Percentiles rank a stretch among this genome's conserved stretches.
Conservation (phyloP, 2,113 vertebrate species). For the Lipotes vexillifer region DNA sequence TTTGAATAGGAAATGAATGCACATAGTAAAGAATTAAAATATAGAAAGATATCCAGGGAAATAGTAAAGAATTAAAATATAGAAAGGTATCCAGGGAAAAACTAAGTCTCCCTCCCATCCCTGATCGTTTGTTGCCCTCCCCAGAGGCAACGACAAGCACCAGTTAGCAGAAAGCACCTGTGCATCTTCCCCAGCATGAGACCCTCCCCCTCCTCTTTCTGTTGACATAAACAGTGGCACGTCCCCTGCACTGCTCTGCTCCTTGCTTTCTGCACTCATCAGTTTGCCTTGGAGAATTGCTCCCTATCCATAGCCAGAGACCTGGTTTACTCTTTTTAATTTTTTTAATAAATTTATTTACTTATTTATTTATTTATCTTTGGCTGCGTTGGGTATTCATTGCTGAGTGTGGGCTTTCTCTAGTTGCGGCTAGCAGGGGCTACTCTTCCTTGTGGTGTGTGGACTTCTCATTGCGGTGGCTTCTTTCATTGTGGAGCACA, state of each 20-base stretch:
- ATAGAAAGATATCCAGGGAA: neutral
- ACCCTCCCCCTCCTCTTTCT: neutral
- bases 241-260: neutral
- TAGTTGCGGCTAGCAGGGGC: too few relatives aligned
- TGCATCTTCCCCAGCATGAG: rapidly evolving
- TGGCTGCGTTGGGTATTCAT: too few relatives aligned
- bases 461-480: too few relatives aligned
- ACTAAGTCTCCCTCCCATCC: neutral
- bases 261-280: too few relatives aligned
- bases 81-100: neutral
- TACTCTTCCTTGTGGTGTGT: too few relatives aligned
- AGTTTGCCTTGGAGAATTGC: neutral
- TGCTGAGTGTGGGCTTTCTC: too few relatives aligned
- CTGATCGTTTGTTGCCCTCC: neutral
- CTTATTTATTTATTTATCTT: too few relatives aligned
- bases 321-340: neutral
- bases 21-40: neutral
- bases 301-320: neutral
- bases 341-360: neutral
- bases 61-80: neutral
- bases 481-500: too few relatives aligned
- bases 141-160: neutral
- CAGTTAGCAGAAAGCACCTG: neutral
- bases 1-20: neutral
- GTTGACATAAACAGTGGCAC: neutral